Evolutionary conservation across 2,888 invertebrate genomes (phyloP), one percentile per base, ranked within the genome.

Genomic region (Diarsia brunnea): DNA sequence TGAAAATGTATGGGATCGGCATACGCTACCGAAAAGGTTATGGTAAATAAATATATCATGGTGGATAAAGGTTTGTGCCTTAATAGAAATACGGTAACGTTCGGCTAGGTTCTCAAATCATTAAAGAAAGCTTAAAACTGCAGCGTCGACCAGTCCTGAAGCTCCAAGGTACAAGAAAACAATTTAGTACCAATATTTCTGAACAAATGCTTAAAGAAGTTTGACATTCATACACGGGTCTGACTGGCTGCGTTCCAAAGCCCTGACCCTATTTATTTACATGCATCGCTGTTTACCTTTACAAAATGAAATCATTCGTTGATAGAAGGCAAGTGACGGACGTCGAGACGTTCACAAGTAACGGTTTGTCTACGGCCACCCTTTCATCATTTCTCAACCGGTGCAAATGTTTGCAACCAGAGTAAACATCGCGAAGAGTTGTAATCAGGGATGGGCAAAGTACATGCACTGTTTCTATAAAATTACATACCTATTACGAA

Each of bases 181-280:
- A 19, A 27, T 19, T 10, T 27, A 19, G 1, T 19, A 27, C 19
- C 58, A 58, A 27, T 10, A 19, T 27, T 10, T 58, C 19, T 4
- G 63, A 75, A 81, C 47, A 61, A 78, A 43, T 31, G 0, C 53
- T 19, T 4, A 27, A 51, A 45, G 31, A 83, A 66, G 38, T 78
- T 79, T 55, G 66, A 60, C 61, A 84, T 61, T 65, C 67, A 21
- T 24, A 69, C 67, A 47, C 65, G 38, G n/a, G 1, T 55, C 27
- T n/a, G 24, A 77, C 84, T 90, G 90, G 90, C 87, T 58, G n/a
- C 67, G 61, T 67, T 88, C 91, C 91, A 90, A 88, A 78, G 60
- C 70, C 74, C 63, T 71, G 80, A 68, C 19, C 53, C 38, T 79
- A 79, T 79, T 82, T 89, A 81, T 90, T 88, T 87, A 87, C 79